Evolutionary conservation across 2,797 vertebrate species (phyloP).

Genomic region (Hypotaenidia okinawae): DNA sequence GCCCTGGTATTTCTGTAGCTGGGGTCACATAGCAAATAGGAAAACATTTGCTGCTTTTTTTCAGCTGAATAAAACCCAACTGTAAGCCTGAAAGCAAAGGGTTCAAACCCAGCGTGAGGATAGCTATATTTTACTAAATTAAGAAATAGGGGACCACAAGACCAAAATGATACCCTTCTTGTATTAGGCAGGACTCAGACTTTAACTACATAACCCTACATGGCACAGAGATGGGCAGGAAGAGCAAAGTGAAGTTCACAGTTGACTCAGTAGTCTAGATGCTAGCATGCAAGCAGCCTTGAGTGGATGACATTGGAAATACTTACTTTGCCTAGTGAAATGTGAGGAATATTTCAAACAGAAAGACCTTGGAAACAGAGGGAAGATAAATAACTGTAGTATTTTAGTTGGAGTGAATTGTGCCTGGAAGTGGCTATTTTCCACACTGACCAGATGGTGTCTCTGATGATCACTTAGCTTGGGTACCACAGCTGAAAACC

Average conservation of each 20-base stretch:
- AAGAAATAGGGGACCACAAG: not conserved
- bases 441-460: not conserved
- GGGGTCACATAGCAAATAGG: not conserved
- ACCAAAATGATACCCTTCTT: not conserved
- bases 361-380: not conserved
- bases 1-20: conserved; percentile 42
- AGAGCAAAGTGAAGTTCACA: not conserved
- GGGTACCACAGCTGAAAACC: not conserved
- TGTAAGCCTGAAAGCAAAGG: conserved; percentile 33
- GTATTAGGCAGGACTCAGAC: not conserved
- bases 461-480: not conserved
- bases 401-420: not conserved
- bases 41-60: conserved; percentile 18
- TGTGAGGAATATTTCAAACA: not conserved
- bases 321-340: not conserved
- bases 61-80: conserved; percentile 47
- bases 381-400: not conserved
- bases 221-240: not conserved
- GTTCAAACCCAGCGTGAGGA: not conserved
- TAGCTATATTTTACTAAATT: not conserved
- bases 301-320: not conserved
- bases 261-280: not conserved
- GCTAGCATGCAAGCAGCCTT: not conserved
- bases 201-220: not conserved
- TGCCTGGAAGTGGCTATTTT: not conserved